Percentiles rank a stretch among this genome's conserved stretches.
These are phyloP conservation scores for Gonatopus flavifemur DNA, from an alignment of 1,140 invertebrate genomes.

Conservation along the genomic window DNA sequence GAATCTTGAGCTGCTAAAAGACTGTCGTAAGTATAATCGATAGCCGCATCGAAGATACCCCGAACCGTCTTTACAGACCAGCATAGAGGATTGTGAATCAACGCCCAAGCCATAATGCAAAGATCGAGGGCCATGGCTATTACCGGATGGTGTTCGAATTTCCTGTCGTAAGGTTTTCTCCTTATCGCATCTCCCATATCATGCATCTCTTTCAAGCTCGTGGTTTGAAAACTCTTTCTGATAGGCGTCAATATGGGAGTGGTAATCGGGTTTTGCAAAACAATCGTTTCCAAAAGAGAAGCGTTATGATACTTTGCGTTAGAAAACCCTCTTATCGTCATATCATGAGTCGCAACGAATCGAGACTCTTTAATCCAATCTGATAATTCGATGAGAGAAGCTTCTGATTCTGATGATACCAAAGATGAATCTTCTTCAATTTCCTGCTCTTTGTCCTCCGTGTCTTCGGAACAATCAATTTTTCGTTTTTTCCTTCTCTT, in stretches of 20 bases:
- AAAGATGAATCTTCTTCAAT: constrained; percentile 6
- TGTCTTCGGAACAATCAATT: not conserved
- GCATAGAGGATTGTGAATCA: constrained; percentile 44
- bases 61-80: constrained; percentile 43
- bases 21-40: constrained; percentile 39
- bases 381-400: constrained; percentile 37
- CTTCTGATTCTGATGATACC: too few species aligned
- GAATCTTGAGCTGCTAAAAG: constrained; percentile 33
- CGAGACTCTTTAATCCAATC: constrained; percentile 34
- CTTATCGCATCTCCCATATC: constrained; percentile 2
- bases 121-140: constrained; percentile 42
- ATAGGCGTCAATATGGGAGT: constrained; percentile 33
- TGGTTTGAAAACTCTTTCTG: too few species aligned
- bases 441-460: not conserved
- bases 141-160: constrained; percentile 28
- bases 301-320: constrained; percentile 35
- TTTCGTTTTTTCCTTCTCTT: constrained; percentile 12
- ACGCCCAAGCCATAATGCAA: constrained; percentile 51
- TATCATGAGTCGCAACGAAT: constrained; percentile 11
- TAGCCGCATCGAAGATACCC: constrained; percentile 40
- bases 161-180: constrained; percentile 25
- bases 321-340: constrained; percentile 25
- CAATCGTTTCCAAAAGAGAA: constrained; percentile 36
- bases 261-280: constrained; percentile 43
- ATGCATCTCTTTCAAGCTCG: not conserved